These are phyloP conservation scores for Pleuronectes platessa DNA, from an alignment of 2,113 vertebrate genomes.

Conservation along the genomic window DNA sequence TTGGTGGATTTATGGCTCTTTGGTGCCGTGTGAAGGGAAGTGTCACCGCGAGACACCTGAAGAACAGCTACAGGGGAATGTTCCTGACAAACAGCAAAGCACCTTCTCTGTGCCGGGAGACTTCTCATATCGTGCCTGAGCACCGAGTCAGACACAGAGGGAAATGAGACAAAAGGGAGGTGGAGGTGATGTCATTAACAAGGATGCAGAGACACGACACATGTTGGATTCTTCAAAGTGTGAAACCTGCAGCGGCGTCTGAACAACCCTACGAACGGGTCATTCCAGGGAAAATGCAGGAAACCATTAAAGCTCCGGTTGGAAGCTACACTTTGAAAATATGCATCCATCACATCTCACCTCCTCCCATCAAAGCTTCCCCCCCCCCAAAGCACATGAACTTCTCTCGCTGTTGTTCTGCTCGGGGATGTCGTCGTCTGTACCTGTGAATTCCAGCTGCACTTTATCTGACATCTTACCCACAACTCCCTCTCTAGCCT, in stretches of 20 bases:
- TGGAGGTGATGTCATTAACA: neutral
- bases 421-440: too few species aligned
- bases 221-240: neutral
- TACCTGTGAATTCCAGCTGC: too few species aligned
- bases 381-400: too few species aligned
- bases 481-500: too few species aligned
- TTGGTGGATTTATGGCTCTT: slow-evolving; percentile 18
- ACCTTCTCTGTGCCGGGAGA: neutral
- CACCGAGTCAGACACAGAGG: neutral
- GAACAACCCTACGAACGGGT: neutral
- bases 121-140: neutral
- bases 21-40: slow-evolving; percentile 14
- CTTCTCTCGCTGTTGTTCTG: too few species aligned
- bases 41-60: neutral
- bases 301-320: too few species aligned
- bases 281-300: neutral
- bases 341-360: too few species aligned
- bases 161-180: neutral
- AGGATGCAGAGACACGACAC: neutral
- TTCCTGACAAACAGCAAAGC: slow-evolving; percentile 21
- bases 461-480: too few species aligned
- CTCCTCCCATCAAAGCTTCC: too few species aligned
- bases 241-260: neutral
- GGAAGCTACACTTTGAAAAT: too few species aligned
- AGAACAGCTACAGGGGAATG: neutral